Evolutionary conservation across 2,797 vertebrate species (phyloP), one percentile per base, ranked within the genome.

Genomic region (Podargus strigoides): DNA sequence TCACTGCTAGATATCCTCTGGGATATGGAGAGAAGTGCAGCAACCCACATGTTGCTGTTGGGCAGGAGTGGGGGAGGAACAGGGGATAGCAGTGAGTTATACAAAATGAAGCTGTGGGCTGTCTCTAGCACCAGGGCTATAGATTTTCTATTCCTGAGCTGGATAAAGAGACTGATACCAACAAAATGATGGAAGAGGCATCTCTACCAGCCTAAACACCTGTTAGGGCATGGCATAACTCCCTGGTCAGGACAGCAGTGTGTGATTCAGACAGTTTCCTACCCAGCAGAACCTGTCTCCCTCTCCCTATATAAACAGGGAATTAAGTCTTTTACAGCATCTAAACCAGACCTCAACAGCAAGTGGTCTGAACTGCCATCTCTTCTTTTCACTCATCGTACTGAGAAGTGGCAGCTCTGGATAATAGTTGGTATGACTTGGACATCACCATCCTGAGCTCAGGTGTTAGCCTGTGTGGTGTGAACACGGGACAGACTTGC

Each of bases 1-100:
- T 20, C 39, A 19, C 34, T 37, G 49, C 7, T 39, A 50, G 42
- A 5, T 32, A 17, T 79, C 22, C 68, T 53, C 17, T 28, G 47
- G 86, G 56, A 22, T 18, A 6, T 1, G 39, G 21, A 37, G 27
- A 52, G 20, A 67, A 44, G 37, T 7, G 42, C 62, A 82, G 46
- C 58, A 47, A 27, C 6, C 17, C 42, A 24, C 50, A 11, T 0
- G 0, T 16, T 36, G 2, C 18, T 34, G 14, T 3, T 32, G 53
- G 37, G 23, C 27, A 64, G 59, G 53, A 67, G 22, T 42, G 32
- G 9, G 30, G 15, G 16, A 50, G 50, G n/a, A 36, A 64, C 6
- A 16, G 12, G 14, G 9, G 4, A 80, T 20, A 67, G n/a, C 47
- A 49, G 34, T n/a, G 46, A 66, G 23, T 37, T 47, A 5, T 19